phyloP scores from a whole-genome alignment of 92 coral and sea anemone species.

The Meandrina meandrites region DNA sequence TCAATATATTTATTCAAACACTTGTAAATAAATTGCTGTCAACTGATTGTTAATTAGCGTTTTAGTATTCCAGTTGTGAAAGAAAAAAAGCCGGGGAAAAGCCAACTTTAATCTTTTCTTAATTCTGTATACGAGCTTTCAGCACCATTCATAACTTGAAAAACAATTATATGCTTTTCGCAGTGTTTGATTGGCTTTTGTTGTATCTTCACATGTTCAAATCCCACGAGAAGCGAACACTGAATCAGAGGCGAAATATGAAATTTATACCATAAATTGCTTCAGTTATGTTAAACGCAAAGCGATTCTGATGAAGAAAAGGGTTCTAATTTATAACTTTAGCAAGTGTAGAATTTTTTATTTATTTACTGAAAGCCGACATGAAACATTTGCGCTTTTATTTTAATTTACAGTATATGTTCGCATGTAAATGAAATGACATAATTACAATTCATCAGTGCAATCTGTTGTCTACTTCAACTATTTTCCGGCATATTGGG shows the following conservation, averaged over 20 bases:
- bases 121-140: not conserved
- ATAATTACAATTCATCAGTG: not conserved
- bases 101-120: not conserved
- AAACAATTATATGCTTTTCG: not conserved
- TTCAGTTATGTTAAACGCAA: not conserved
- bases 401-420: not conserved
- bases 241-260: not conserved
- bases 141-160: not conserved
- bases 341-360: not conserved
- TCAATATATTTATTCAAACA: not conserved
- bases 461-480: too few species aligned
- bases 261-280: not conserved
- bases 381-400: not conserved
- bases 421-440: not conserved
- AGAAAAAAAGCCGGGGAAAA: not conserved
- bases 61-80: not conserved
- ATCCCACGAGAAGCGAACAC: not conserved
- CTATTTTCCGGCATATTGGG: too few species aligned
- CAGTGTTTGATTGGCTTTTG: not conserved
- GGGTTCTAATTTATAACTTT: not conserved
- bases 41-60: conserved; percentile 14
- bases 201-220: not conserved
- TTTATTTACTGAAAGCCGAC: not conserved
- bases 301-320: not conserved
- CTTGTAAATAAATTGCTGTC: not conserved